Conservation (phyloP, 2,888 invertebrate genomes). For the Drosophila maculinotata region DNA sequence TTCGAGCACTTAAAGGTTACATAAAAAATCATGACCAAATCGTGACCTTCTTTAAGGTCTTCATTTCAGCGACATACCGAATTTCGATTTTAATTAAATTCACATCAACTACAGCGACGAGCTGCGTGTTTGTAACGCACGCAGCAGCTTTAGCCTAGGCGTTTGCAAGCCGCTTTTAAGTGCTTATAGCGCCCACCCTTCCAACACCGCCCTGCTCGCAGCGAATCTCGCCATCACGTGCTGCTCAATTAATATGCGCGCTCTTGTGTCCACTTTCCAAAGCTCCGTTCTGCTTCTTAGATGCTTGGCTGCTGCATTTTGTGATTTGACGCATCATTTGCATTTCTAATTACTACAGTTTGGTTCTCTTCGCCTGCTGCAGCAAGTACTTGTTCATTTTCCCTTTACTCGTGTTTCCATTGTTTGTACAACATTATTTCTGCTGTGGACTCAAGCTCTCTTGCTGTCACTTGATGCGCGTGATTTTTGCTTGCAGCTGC, state of each 20-base stretch:
- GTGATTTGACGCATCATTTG: conserved; percentile 59
- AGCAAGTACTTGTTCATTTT: neutral
- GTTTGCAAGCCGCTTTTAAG: conserved; percentile 38
- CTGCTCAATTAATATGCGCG: conserved; percentile 51
- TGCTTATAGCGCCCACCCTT: conserved; percentile 3
- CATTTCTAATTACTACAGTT: conserved; percentile 69
- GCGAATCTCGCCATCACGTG: conserved; percentile 29
- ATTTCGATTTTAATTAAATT: conserved; percentile 50
- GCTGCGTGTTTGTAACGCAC: conserved; percentile 29
- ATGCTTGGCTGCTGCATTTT: conserved; percentile 31
- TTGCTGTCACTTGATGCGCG: conserved; percentile 34
- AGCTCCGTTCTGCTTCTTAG: neutral
- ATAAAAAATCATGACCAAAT: conserved; percentile 3
- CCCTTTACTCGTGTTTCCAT: conserved; percentile 22
- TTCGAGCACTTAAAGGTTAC: conserved; percentile 1
- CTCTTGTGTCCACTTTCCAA: conserved; percentile 32
- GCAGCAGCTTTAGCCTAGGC: conserved; percentile 28
- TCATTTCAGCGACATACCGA: conserved; percentile 11
- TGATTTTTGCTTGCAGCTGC: conserved; percentile 48
- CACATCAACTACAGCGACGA: conserved; percentile 36
- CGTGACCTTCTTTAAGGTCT: conserved; percentile 25
- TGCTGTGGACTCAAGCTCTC: conserved; percentile 17
- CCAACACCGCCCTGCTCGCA: neutral
- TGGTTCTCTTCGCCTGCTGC: conserved; percentile 7
- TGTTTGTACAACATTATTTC: conserved; percentile 39